These are phyloP conservation scores for Sternarchorhynchus goeldii DNA, from an alignment of 2,797 vertebrate genomes.

Conservation along the genomic window DNA sequence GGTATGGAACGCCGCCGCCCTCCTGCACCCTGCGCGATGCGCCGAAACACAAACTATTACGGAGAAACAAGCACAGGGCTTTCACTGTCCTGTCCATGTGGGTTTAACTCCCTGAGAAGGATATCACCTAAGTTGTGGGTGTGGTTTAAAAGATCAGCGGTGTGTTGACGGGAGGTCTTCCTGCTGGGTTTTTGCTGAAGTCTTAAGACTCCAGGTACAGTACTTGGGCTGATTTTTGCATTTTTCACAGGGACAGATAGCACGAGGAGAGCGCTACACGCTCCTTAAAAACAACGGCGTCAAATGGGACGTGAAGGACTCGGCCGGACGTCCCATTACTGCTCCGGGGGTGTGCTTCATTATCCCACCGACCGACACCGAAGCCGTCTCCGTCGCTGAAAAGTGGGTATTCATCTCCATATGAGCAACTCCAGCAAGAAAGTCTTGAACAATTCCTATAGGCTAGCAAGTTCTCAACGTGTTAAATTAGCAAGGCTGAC, in stretches of 20 bases:
- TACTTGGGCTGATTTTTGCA: no score
- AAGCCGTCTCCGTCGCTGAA: slow-evolving; percentile 79
- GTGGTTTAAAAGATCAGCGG: no score
- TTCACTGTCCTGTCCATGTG: slow-evolving; percentile 1
- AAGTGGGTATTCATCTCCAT: slow-evolving; percentile 75
- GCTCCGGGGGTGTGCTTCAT: slow-evolving; percentile 92
- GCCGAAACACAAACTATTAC: slow-evolving; percentile 13
- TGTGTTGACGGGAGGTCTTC: no score
- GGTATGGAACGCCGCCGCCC: slow-evolving; percentile 67
- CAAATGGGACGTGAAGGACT: slow-evolving; percentile 88
- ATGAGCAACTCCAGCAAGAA: background rate
- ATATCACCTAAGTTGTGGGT: no score
- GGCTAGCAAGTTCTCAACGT: no score
- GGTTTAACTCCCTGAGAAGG: no score
- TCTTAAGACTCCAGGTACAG: no score
- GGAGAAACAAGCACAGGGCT: slow-evolving; percentile 31
- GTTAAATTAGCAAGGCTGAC: no score
- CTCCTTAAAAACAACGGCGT: slow-evolving; percentile 82
- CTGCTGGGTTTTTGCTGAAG: no score
- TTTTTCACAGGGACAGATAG: slow-evolving; percentile 78
- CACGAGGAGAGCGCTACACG: slow-evolving; percentile 85
- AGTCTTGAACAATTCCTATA: no score
- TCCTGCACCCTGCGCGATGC: background rate
- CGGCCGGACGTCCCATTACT: slow-evolving; percentile 72
- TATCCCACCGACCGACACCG: slow-evolving; percentile 88